Evolutionary conservation across 2,888 invertebrate genomes (phyloP), one percentile per base, ranked within the genome.

Genomic region (Lapara coniferarum): DNA sequence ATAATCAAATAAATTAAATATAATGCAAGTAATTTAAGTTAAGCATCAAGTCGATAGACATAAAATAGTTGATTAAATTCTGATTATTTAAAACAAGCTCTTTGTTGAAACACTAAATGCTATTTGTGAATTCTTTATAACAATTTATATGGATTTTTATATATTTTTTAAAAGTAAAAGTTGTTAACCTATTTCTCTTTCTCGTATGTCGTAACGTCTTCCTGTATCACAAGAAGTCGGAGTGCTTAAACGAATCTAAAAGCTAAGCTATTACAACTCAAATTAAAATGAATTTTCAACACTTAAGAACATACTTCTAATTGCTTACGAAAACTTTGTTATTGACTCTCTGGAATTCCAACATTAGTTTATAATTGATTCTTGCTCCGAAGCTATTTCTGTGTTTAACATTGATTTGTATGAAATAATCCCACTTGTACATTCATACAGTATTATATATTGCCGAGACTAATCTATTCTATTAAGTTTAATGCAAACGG

Each of bases 191-290:
- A 49, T 13, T 19, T 49, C 25, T 25, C 13, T 13, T 63, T 1
- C 12, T 37, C 37, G 37, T 12, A 59, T 16, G 44, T 59, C 46
- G 59, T 59, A 59, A 59, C 59, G 44, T 10, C 44, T 59, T 16
- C 46, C 44, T 16, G 59, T 19, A 63, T 19, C 25, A 63, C 16
- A 63, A 13, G 10, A 46, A 63, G 10, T 6, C 49, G 49, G 63
- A 49, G 49, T 55, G 44, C 56, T 46, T 66, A 68, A 71, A 71
- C 55, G 67, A 67, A n/a, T 67, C 46, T 56, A 67, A 67, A 67
- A 67, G 37, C 66, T 37, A 30, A 19, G 63, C 49, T 63, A 19
- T 63, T 63, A 49, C 46, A 56, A 25, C 19, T 56, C 49, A 49
- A 19, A 66, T 66, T 66, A 55, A 69, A 67, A 46, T 44, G 53